Conservation (phyloP, 2,888 invertebrate genomes). For the Mesorhabditis spiculigera region DNA sequence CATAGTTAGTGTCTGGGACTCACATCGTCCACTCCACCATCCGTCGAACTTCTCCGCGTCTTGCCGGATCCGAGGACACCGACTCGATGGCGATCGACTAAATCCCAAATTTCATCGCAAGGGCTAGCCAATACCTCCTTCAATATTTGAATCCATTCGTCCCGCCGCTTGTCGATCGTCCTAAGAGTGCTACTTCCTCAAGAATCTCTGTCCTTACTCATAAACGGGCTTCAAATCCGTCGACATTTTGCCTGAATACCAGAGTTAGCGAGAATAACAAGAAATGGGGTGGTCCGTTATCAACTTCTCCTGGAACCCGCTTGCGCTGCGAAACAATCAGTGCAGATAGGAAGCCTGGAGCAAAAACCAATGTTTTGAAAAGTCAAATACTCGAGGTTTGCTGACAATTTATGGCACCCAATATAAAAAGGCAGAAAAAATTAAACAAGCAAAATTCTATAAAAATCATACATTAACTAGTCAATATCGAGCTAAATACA, state of each 20-base stretch:
- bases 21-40: constrained; percentile 77
- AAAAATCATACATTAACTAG: no score
- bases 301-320: no score
- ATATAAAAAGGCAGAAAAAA: no score
- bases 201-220: background rate
- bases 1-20: background rate
- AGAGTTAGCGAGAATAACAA: no score
- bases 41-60: constrained; percentile 74
- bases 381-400: no score
- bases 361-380: no score
- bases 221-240: background rate
- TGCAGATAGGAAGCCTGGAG: no score
- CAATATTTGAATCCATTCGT: constrained; percentile 4
- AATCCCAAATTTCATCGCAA: constrained; percentile 56
- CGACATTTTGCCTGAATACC: background rate
- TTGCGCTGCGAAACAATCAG: no score
- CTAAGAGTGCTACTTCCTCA: background rate
- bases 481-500: no score
- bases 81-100: constrained; percentile 86
- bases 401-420: no score
- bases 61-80: constrained; percentile 83
- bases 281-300: no score
- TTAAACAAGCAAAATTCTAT: no score
- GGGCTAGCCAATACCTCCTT: background rate
- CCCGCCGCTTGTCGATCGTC: constrained; percentile 4